A percentile compares a stretch with the other conserved stretches of the same genome.
phyloP scores from a whole-genome alignment of 2,113 vertebrate species.

The Tragulus kanchil region DNA sequence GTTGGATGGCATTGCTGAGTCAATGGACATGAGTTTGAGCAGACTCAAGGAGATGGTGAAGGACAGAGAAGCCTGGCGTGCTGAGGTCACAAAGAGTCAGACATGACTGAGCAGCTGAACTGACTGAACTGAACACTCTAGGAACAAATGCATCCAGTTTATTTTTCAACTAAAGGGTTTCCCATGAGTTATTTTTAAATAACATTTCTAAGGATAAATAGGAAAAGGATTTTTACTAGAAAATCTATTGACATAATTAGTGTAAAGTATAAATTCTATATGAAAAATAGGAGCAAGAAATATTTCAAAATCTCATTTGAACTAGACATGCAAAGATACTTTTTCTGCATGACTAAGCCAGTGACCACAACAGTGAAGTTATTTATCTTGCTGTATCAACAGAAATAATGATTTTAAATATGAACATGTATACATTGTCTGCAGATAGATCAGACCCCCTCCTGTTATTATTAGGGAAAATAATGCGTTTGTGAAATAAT shows the following conservation, averaged over 20 bases:
- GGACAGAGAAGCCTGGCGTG: too few species aligned
- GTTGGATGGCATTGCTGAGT: too few species aligned
- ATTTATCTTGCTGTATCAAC: constrained; percentile 31
- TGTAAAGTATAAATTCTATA: constrained; percentile 59
- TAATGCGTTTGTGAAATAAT: not conserved
- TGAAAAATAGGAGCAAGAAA: not conserved
- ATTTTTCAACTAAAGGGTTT: not conserved
- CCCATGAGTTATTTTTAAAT: not conserved
- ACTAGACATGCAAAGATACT: not conserved
- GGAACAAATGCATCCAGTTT: not conserved
- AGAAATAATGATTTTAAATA: not conserved
- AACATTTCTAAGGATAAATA: constrained; percentile 7
- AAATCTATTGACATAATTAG: constrained; percentile 62
- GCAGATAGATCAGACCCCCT: not conserved
- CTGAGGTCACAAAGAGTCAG: too few species aligned
- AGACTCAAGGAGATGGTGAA: too few species aligned
- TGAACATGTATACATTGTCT: not conserved
- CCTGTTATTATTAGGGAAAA: not conserved
- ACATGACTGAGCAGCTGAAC: too few species aligned
- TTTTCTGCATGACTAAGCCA: constrained; percentile 15
- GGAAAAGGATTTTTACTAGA: not conserved
- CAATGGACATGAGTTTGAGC: too few species aligned
- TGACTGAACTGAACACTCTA: not conserved
- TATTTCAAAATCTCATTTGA: constrained; percentile 34
- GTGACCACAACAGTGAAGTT: not conserved